These are phyloP conservation scores for Drosophila anceps DNA, from an alignment of 2,888 invertebrate genomes.

Conservation along the genomic window DNA sequence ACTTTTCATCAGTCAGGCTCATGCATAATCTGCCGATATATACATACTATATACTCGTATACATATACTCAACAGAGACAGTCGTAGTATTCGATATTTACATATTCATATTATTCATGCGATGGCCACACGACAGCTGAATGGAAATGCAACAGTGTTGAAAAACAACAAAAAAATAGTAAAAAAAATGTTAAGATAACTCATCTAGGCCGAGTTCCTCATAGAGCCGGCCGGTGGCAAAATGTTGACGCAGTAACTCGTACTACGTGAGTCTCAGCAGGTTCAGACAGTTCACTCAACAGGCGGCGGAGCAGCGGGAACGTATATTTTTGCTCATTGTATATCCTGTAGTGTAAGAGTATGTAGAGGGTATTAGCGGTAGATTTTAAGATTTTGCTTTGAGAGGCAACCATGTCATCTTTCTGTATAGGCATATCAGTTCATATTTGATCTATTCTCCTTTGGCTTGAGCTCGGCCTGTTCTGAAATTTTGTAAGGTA, in stretches of 20 bases:
- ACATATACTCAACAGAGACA: conserved; percentile 20
- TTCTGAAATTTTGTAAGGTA: background rate
- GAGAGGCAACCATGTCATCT: background rate
- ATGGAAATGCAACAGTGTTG: conserved; percentile 25
- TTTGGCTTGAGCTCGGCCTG: background rate
- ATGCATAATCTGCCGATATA: conserved; percentile 58
- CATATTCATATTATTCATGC: conserved; percentile 48
- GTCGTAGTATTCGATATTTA: conserved; percentile 31
- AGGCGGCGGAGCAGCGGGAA: background rate
- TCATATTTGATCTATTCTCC: background rate
- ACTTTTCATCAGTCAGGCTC: conserved; percentile 76
- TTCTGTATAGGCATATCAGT: background rate
- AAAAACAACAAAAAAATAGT: conserved; percentile 3
- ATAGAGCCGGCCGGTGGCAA: conserved; percentile 48
- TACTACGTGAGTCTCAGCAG: conserved; percentile 60
- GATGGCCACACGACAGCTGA: conserved; percentile 27
- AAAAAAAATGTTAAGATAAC: conserved; percentile 10
- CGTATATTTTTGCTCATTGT: background rate
- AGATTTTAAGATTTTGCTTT: background rate
- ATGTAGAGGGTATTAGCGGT: background rate
- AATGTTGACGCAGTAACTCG: conserved; percentile 10
- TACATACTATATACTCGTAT: conserved; percentile 11
- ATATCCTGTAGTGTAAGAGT: conserved; percentile 1
- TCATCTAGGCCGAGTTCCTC: conserved; percentile 17
- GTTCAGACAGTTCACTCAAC: conserved; percentile 37